A percentile compares a stretch with the other conserved stretches of the same genome.
These are phyloP conservation scores for Nyleta sp. DNA, from an alignment of 2,888 invertebrate species.

Conservation along the genomic window DNA sequence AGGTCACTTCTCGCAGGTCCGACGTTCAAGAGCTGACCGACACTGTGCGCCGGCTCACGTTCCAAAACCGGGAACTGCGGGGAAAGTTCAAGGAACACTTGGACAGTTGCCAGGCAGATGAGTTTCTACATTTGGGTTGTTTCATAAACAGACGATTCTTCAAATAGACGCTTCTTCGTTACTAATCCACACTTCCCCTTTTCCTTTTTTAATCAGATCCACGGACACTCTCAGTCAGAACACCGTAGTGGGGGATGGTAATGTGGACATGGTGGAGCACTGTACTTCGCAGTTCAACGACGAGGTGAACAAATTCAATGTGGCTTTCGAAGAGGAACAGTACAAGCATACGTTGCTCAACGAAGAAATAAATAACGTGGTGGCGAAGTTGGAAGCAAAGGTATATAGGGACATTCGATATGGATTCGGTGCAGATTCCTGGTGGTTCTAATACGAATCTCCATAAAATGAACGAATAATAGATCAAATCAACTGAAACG, in stretches of 20 bases:
- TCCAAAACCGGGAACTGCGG: conserved; percentile 25
- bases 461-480: too few species aligned
- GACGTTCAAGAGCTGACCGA: conserved; percentile 14
- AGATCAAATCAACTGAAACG: conserved; percentile 60
- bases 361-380: conserved; percentile 68
- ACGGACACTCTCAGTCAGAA: not conserved
- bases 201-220: conserved; percentile 25
- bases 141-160: not conserved
- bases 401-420: too few species aligned
- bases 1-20: conserved; percentile 3
- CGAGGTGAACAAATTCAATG: conserved; percentile 36
- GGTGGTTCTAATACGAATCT: too few species aligned
- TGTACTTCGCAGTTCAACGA: conserved; percentile 30
- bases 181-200: too few species aligned
- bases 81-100: conserved; percentile 29
- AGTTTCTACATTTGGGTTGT: conserved; percentile 10
- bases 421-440: too few species aligned
- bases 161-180: too few species aligned
- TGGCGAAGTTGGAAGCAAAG: conserved; percentile 70
- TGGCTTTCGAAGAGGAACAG: conserved; percentile 48
- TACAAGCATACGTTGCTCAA: conserved; percentile 67
- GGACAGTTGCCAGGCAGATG: conserved; percentile 25
- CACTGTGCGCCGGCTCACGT: conserved; percentile 5
- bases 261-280: conserved; percentile 28
- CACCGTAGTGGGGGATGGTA: not conserved